Conservation (phyloP, 2,113 vertebrate species). For the Pelmatolapia mariae region DNA sequence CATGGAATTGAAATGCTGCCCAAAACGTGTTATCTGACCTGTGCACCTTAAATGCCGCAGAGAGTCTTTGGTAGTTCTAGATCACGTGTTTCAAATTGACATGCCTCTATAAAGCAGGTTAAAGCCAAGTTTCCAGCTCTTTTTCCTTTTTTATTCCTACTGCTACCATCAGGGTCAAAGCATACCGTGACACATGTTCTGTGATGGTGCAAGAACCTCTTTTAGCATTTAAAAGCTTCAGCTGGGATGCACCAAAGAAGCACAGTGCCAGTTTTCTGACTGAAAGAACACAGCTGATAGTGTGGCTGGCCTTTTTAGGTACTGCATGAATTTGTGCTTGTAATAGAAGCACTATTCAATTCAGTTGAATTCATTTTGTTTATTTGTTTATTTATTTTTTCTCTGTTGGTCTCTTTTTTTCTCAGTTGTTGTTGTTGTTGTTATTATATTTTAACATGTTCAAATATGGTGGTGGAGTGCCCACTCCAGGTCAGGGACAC, state of each 20-base stretch:
- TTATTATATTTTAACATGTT: not conserved
- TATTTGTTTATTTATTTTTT: not conserved
- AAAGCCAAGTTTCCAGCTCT: not conserved
- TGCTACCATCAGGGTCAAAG: not conserved
- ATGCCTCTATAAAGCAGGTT: not conserved
- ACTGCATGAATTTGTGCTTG: not conserved
- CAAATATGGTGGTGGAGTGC: not conserved
- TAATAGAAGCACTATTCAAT: not conserved
- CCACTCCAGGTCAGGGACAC: not conserved
- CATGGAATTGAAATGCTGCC: not conserved
- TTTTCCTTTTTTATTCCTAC: not conserved
- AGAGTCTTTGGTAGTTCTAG: not conserved
- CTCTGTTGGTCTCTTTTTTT: not conserved
- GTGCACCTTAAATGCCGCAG: not conserved
- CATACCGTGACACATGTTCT: too few species aligned
- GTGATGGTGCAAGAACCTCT: not conserved
- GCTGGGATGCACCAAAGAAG: not conserved
- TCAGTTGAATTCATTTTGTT: not conserved
- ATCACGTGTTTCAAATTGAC: not conserved
- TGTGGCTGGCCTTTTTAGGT: not conserved
- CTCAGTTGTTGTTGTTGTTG: not conserved
- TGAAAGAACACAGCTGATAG: fast-evolving
- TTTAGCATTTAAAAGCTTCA: not conserved
- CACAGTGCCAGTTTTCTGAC: not conserved
- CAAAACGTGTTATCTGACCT: not conserved